Evolutionary conservation across 2,888 invertebrate species (phyloP).

Genomic region (Chymomyza caudatula): DNA sequence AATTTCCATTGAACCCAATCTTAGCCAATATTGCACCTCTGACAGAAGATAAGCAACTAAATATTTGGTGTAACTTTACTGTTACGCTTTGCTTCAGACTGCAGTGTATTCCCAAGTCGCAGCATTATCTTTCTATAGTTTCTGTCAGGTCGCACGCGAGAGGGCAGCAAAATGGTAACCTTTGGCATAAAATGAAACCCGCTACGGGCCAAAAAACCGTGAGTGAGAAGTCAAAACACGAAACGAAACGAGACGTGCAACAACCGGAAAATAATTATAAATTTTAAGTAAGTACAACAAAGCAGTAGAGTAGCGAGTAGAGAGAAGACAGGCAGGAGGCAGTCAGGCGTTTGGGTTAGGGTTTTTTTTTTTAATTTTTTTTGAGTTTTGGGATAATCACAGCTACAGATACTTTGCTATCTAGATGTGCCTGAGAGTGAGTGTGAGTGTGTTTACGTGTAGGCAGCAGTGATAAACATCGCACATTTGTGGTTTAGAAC

Average conservation of each 20-base stretch:
- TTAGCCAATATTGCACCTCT: too few relatives aligned
- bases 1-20: background rate
- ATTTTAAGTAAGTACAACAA: conserved; percentile 47
- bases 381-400: conserved; percentile 36
- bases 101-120: background rate
- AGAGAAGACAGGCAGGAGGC: too few relatives aligned
- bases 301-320: too few relatives aligned
- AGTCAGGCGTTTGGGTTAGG: background rate
- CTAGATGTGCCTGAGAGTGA: background rate
- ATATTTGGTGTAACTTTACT: too few relatives aligned
- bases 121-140: background rate
- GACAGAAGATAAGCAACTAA: too few relatives aligned
- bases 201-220: background rate
- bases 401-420: conserved; percentile 5
- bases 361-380: conserved; percentile 1
- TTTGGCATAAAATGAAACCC: background rate
- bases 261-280: conserved; percentile 69
- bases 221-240: background rate
- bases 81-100: background rate
- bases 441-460: conserved; percentile 33
- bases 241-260: conserved; percentile 36
- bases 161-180: conserved; percentile 1
- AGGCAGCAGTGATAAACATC: conserved; percentile 56
- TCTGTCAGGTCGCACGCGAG: background rate
- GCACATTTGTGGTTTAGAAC: conserved; percentile 59